Evolutionary conservation across 2,113 vertebrate species (phyloP).

Genomic region (Pithys albifrons): DNA sequence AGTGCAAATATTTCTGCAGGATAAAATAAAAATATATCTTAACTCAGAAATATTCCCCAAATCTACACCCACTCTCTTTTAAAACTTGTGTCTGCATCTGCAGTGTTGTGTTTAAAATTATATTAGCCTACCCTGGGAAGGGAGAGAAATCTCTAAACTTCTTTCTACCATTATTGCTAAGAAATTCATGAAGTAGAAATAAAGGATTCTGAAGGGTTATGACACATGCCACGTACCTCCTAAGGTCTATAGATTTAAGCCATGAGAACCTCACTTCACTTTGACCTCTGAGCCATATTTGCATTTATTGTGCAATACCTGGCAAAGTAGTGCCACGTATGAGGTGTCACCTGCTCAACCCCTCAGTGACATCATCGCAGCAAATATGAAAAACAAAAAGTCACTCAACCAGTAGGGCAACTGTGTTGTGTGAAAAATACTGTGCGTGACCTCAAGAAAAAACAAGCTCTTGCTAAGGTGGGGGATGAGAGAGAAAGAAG

Average conservation of each 20-base stretch:
- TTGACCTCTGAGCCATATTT: background rate
- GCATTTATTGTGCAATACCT: conserved; percentile 46
- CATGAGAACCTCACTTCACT: background rate
- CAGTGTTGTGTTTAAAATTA: background rate
- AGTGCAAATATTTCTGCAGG: background rate
- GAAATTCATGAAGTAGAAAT: background rate
- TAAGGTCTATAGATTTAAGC: conserved; percentile 25
- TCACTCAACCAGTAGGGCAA: background rate
- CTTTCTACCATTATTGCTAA: background rate
- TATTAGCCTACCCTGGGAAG: conserved; percentile 8
- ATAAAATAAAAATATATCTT: background rate
- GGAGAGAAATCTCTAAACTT: conserved; percentile 7
- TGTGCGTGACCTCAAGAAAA: background rate
- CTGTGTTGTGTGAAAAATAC: background rate
- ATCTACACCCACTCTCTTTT: background rate
- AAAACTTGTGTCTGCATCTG: background rate
- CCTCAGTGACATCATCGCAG: background rate
- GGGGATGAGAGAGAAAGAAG: background rate
- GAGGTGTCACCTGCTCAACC: background rate
- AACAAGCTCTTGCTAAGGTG: background rate
- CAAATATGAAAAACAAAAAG: background rate
- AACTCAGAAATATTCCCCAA: background rate
- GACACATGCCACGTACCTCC: background rate
- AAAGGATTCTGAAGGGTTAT: background rate
- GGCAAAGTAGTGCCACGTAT: background rate